A percentile compares a stretch with the other conserved stretches of the same genome.
These are phyloP conservation scores for Papilio demoleus DNA, from an alignment of 2,888 invertebrate species.

Conservation along the genomic window DNA sequence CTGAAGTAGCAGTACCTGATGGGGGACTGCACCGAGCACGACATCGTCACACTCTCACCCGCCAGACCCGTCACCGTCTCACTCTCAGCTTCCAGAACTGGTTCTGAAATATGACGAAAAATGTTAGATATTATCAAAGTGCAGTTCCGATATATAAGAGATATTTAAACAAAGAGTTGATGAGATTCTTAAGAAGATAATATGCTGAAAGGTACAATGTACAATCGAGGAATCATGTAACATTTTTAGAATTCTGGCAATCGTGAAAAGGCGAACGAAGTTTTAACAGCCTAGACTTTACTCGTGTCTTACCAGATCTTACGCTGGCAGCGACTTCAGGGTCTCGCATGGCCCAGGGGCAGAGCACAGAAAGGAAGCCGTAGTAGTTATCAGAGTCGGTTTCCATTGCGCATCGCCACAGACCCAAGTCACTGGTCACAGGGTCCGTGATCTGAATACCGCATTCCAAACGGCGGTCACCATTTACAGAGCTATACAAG, in stretches of 20 bases:
- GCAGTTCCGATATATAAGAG: too few relatives aligned
- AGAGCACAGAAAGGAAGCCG: constrained; percentile 63
- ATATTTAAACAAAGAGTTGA: not conserved
- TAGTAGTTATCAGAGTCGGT: constrained; percentile 60
- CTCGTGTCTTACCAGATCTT: constrained; percentile 47
- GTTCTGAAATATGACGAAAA: constrained; percentile 57
- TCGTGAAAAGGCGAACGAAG: too few relatives aligned
- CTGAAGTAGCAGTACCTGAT: constrained; percentile 75
- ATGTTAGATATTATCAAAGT: not conserved
- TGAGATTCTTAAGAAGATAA: not conserved
- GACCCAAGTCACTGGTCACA: constrained; percentile 55
- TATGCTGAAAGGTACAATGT: too few relatives aligned
- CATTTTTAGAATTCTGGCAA: too few relatives aligned
- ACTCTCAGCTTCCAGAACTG: constrained; percentile 53
- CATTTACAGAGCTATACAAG: constrained; percentile 54
- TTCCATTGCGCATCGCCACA: constrained; percentile 73
- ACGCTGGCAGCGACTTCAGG: constrained; percentile 53
- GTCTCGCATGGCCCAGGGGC: constrained; percentile 56
- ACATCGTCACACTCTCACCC: constrained; percentile 57
- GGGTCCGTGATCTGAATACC: constrained; percentile 62
- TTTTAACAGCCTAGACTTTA: too few relatives aligned
- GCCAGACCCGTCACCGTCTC: constrained; percentile 45
- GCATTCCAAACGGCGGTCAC: constrained; percentile 57
- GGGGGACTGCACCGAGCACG: constrained; percentile 59
- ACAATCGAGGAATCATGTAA: too few relatives aligned